Evolutionary conservation across 2,888 invertebrate species (phyloP), one percentile per base, ranked within the genome.

Genomic region (Panopea generosa): DNA sequence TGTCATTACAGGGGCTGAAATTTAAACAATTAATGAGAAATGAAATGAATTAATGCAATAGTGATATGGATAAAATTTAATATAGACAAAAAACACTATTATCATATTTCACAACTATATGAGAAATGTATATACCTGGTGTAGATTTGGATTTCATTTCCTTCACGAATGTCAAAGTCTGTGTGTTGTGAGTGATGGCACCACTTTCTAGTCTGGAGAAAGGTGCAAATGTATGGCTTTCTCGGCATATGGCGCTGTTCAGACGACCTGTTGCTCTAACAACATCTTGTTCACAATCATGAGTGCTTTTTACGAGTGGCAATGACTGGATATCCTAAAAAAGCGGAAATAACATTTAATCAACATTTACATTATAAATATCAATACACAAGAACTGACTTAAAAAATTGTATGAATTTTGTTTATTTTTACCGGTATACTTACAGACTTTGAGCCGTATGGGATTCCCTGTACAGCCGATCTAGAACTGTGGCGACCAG

Each of bases 141-240:
- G 63, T 33, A 26, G 80, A 63, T 22, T 24, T 62, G n/a, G 65
- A 67, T 9, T 43, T 70, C 27, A 55, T 75, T 56, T 85, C 82
- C 27, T 75, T 77, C 2, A 77, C 76, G 77, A 83, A 91, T 52
- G 81, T 87, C 49, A 92, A 85, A 24, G 86, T 91, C 83, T 93
- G 93, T 2, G 85, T 85, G 29, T 92, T 90, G 20, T 89, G 88
- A 4, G 94, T 94, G 14, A 90, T 83, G 7, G 93, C 93, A 7
- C 94, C 94, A 67, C 91, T 93, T 22, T 90, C 87, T 2, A 91
- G 89, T 40, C 91, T 89, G 22, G 96, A 95, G 93, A 96, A 96
- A 0, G 97, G 96, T 53, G 95, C 94, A 93, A 95, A 96, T 18
- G 95, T 92, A 91, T 96, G 96, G 61, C 94, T 94, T 90, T 97